A percentile compares a stretch with the other conserved stretches of the same genome.
Conservation (phyloP, 2,888 invertebrate genomes). For the Geotrupes spiniger region DNA sequence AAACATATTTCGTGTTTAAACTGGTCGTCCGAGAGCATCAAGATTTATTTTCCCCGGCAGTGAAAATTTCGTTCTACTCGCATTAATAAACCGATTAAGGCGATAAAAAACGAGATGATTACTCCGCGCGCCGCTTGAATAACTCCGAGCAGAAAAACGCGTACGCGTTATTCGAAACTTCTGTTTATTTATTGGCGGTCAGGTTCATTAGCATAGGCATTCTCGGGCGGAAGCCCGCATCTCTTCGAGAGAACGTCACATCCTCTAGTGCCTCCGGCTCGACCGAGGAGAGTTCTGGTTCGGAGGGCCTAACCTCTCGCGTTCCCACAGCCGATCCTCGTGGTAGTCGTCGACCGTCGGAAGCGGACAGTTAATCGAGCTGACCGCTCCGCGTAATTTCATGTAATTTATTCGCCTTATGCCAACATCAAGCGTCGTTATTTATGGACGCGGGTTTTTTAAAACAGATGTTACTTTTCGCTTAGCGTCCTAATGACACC, state of each 20-base stretch:
- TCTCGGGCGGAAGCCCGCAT: conserved; percentile 13
- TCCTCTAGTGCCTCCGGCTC: conserved; percentile 13
- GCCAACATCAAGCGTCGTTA: conserved; percentile 4
- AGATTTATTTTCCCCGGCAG: no score
- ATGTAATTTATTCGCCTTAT: conserved; percentile 23
- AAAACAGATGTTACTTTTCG: conserved; percentile 1
- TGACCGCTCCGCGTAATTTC: conserved; percentile 17
- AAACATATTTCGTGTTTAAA: no score
- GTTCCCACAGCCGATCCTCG: background rate
- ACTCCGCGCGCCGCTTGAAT: no score
- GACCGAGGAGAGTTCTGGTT: background rate
- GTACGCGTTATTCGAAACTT: no score
- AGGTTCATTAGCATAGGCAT: background rate
- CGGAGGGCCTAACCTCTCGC: no score
- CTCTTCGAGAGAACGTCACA: conserved; percentile 15
- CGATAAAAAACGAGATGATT: no score
- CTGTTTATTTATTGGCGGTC: no score
- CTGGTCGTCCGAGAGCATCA: no score
- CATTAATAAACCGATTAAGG: no score
- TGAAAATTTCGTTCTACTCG: no score
- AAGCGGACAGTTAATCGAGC: conserved; percentile 20
- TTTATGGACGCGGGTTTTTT: conserved; percentile 2
- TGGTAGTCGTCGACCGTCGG: conserved; percentile 17
- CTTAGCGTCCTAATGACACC: conserved; percentile 1
- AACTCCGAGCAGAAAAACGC: no score